Evolutionary conservation across 1,140 invertebrate genomes (phyloP), one percentile per base, ranked within the genome.

Genomic region (Eumaeus atala): DNA sequence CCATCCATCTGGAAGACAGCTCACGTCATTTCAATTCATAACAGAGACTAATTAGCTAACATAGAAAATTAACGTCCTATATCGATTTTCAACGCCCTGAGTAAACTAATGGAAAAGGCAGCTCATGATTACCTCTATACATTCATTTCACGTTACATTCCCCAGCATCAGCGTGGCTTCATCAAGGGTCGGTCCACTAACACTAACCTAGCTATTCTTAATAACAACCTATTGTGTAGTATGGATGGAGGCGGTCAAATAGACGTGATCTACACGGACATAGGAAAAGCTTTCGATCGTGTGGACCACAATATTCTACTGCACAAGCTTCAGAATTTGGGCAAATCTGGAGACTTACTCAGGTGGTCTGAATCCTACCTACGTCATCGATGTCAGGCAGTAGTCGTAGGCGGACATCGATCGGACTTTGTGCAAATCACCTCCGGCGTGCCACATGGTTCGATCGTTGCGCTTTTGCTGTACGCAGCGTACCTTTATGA

Each of bases 261-360:
- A 10, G 48, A 49, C 28, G 11, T 9, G n/a, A 49, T 34, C 12
- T 49, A 49, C 12, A 49, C 48, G 6, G 28, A 49, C 12, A 14
- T 49, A 14, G 28, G 33, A 12, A 35, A 49, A 12, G 48, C 48
- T 9, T 49, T 49, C n/a, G 48, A 49, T 8, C 28, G 28, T 9
- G 48, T 49, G 12, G 48, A 48, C 12, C 21, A 48, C 28, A 28
- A 21, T 21, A 49, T 49, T 6, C 48, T 49, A 9, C 12, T 49
- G 14, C 28, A 16, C 0, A 49, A 49, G 12, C 48, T 49, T 14
- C n/a, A 49, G 34, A 33, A 34, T 9, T 5, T 49, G 11, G 28
- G 48, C 33, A 49, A n/a, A 11, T 49, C 11, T 7, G 48, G n/a
- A 28, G 48, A 49, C 12, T 9, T 49, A 6, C 34, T 49, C 28